Base-by-base conservation (phyloP, 1,140 invertebrate species). In the Bilobella aurantiaca region DNA sequence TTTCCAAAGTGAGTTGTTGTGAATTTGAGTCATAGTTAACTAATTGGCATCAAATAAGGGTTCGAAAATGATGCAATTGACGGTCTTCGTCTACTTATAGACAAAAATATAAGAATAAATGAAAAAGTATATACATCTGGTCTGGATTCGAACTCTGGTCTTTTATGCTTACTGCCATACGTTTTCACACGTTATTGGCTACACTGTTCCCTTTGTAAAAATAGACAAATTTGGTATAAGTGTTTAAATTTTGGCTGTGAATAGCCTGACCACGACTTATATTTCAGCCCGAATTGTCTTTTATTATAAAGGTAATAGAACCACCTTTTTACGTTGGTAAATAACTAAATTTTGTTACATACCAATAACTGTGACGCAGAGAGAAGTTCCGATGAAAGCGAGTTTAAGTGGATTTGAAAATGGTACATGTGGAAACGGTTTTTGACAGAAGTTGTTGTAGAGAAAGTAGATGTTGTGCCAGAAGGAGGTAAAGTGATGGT, bases 301-400 rank as follows among this genome's bases (percentile, higher is more conserved):
- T n/a, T n/a, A 42, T 42, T n/a, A n/a, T n/a, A 12, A n/a, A 42
- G n/a, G 8, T n/a, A 42, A 14, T 27, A 12, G 25, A n/a, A 57
- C 23, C 23, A 57, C 18, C 23, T 14, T 27, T 21, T 57, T 57
- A 23, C 8, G 12, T 21, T 57, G 12, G 25, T 14, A 21, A 57
- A n/a, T n/a, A n/a, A n/a, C n/a, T n/a, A n/a, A n/a, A 56, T 56
- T 12, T 12, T 56, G 53, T 14, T 21, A 8, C 30, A 49, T 47
- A 62, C 60, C 60, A 3, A 62, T n/a, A 46, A 62, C 46, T 5
- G 30, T 28, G 37, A 62, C 3, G 16, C 8, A 28, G 46, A 62
- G 25, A 49, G 60, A 62, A 12, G 32, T 21, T 5, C 8, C 25
- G 25, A 56, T 34, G 16, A 28, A 46, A 46, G 46, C 46, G 32